Conservation (phyloP, 2,888 invertebrate species). For the Campoplex capitator region DNA sequence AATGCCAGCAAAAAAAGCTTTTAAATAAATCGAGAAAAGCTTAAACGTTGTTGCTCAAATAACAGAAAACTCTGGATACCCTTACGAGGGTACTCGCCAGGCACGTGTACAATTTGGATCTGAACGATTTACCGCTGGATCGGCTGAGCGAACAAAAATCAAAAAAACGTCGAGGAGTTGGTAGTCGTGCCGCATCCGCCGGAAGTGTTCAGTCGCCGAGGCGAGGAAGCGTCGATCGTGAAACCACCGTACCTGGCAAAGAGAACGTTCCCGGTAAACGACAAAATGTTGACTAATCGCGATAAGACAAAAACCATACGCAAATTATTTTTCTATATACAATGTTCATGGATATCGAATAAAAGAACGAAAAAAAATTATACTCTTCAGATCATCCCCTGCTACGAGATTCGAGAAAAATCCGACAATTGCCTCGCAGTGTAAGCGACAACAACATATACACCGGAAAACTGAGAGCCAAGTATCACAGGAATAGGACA, state of each 20-base stretch:
- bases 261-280: slow-evolving; percentile 80
- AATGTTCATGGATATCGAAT: too few species aligned
- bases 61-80: slow-evolving; percentile 97
- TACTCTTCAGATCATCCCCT: slow-evolving; percentile 78
- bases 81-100: slow-evolving; percentile 97
- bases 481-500: slow-evolving; percentile 78
- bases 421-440: slow-evolving; percentile 82
- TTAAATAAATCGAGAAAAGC: not conserved
- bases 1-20: not conserved
- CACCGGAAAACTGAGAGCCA: slow-evolving; percentile 79
- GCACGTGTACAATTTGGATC: slow-evolving; percentile 97
- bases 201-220: slow-evolving; percentile 83
- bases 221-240: slow-evolving; percentile 81
- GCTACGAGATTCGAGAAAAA: slow-evolving; percentile 80
- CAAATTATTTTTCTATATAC: too few species aligned
- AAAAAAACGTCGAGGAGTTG: slow-evolving; percentile 87
- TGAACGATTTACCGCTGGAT: slow-evolving; percentile 93
- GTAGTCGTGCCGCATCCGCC: slow-evolving; percentile 82
- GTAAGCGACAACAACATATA: slow-evolving; percentile 84
- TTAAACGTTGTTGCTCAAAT: slow-evolving; percentile 52
- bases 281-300: too few species aligned
- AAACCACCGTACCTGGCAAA: slow-evolving; percentile 78
- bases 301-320: too few species aligned
- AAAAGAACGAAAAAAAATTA: not conserved
- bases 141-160: slow-evolving; percentile 92